Percentiles rank a stretch among this genome's conserved stretches.
Conservation (phyloP, 2,888 invertebrate species). For the Cylloceria caligata region DNA sequence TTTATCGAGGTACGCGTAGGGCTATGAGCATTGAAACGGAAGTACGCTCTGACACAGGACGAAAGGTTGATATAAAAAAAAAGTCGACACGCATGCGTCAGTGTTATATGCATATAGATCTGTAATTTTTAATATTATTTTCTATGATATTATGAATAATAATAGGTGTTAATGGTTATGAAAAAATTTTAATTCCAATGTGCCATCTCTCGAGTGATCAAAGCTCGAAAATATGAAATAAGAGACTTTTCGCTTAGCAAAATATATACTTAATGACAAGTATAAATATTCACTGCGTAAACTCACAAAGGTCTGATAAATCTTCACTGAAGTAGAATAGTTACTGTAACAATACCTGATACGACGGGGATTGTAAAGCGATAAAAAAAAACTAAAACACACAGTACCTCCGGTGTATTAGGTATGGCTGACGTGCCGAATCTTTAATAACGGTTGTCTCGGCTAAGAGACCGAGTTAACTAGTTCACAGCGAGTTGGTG, state of each 20-base stretch:
- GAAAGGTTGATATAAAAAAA: not conserved
- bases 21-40: conserved; percentile 9
- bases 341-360: conserved; percentile 46
- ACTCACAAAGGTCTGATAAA: not conserved
- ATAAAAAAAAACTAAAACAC: conserved; percentile 43
- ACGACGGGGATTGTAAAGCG: conserved; percentile 59
- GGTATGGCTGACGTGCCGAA: conserved; percentile 62
- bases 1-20: conserved; percentile 32
- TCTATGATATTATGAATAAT: too few relatives aligned
- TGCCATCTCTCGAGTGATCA: too few relatives aligned
- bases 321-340: conserved; percentile 17
- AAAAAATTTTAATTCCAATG: too few relatives aligned
- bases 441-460: conserved; percentile 58
- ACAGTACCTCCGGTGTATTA: conserved; percentile 27
- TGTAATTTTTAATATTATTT: too few relatives aligned
- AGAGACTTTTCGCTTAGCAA: too few relatives aligned
- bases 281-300: too few relatives aligned
- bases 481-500: conserved; percentile 45
- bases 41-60: not conserved
- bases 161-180: too few relatives aligned
- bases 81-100: not conserved
- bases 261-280: too few relatives aligned
- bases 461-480: conserved; percentile 39
- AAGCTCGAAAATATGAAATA: too few relatives aligned
- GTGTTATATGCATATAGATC: too few relatives aligned